A percentile compares a stretch with the other conserved stretches of the same genome.
Evolutionary conservation across 2,113 vertebrate species (phyloP).

Genomic region (Neolamprologus brichardi): DNA sequence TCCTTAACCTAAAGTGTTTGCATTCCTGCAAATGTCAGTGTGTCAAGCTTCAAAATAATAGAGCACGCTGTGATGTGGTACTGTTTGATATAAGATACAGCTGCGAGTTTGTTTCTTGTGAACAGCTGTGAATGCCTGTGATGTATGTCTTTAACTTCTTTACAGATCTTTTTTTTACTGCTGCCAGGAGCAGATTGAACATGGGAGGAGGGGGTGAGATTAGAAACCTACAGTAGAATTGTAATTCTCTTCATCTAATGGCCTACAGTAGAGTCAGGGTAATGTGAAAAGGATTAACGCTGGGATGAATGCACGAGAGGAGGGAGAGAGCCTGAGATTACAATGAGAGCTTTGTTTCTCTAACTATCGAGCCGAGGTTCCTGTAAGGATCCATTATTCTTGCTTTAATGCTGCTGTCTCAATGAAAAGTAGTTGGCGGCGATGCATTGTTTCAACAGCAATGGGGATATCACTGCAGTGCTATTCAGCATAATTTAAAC

Average conservation of each 20-base stretch:
- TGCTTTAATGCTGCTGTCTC: slow-evolving; percentile 63
- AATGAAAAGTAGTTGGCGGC: slow-evolving; percentile 48
- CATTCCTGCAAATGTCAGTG: background rate
- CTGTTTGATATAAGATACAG: background rate
- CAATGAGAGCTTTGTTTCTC: slow-evolving; percentile 66
- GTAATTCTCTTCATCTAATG: slow-evolving; percentile 50
- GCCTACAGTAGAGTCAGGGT: slow-evolving; percentile 50
- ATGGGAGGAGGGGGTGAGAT: slow-evolving; percentile 25
- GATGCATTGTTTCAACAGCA: slow-evolving; percentile 58
- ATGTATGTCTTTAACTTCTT: background rate
- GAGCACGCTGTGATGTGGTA: background rate
- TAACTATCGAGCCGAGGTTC: slow-evolving; percentile 52
- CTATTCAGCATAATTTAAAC: slow-evolving; percentile 51
- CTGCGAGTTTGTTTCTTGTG: background rate
- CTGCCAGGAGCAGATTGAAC: slow-evolving; percentile 38
- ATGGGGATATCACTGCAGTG: slow-evolving; percentile 47
- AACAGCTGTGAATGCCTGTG: background rate
- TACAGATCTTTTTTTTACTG: background rate
- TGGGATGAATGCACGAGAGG: slow-evolving; percentile 51
- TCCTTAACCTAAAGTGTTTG: background rate
- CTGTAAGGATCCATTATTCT: slow-evolving; percentile 66
- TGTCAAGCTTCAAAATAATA: background rate
- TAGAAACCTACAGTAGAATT: slow-evolving; percentile 49
- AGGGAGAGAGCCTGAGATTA: slow-evolving; percentile 40
- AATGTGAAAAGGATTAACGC: slow-evolving; percentile 64